Evolutionary conservation across 2,113 vertebrate genomes (phyloP).

Genomic region (chimpanzee (Pan troglodytes)): NHGRI_mPanTro3-v2.1_pri NC_086016.1:21327001-21327500

Average conservation of each 20-base stretch:
- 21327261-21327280: background rate
- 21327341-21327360: background rate
- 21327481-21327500: too few species aligned
- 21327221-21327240: background rate
- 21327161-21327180: background rate
- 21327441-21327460: background rate
- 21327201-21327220: too few species aligned
- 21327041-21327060: too few species aligned
- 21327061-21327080: background rate
- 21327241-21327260: accelerated
- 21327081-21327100: too few species aligned
- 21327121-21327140: background rate
- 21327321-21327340: background rate
- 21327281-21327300: background rate
- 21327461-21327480: background rate
- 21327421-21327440: background rate
- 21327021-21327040: background rate
- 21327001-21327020: background rate
- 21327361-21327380: background rate
- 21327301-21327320: background rate
- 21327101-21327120: background rate
- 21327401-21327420: background rate
- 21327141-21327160: background rate
- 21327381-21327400: background rate
- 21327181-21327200: background rate